Percentiles rank a stretch among this genome's conserved stretches.
These are phyloP conservation scores for Drosophila parthenogenetica DNA, from an alignment of 2,888 invertebrate species.

Conservation along the genomic window DNA sequence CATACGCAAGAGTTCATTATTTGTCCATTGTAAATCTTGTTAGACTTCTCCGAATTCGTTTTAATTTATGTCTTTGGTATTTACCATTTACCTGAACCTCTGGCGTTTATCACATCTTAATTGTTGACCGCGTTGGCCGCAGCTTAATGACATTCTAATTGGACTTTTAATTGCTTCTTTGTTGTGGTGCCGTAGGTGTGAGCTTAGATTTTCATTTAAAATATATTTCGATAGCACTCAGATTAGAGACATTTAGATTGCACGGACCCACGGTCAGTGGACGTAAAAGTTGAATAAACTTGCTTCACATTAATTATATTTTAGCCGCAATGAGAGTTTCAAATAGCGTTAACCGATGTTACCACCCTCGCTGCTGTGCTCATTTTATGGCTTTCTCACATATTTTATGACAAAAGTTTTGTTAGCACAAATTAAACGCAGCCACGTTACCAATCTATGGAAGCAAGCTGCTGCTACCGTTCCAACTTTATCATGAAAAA, in stretches of 20 bases:
- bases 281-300: constrained; percentile 53
- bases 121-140: constrained; percentile 43
- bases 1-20: constrained; percentile 22
- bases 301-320: constrained; percentile 70
- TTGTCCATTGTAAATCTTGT: constrained; percentile 20
- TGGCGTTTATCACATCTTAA: constrained; percentile 57
- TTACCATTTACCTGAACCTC: constrained; percentile 35
- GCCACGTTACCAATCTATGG: constrained; percentile 40
- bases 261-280: constrained; percentile 14
- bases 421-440: constrained; percentile 56
- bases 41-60: constrained; percentile 18
- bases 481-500: constrained; percentile 51
- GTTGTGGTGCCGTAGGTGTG: constrained; percentile 12
- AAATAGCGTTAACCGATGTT: constrained; percentile 22
- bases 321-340: constrained; percentile 54
- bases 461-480: constrained; percentile 29
- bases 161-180: constrained; percentile 71
- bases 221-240: constrained; percentile 48
- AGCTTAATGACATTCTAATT: constrained; percentile 69
- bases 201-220: constrained; percentile 42
- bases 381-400: constrained; percentile 64
- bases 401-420: constrained; percentile 73
- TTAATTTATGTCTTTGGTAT: constrained; percentile 46
- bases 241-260: constrained; percentile 47
- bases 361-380: not conserved